Conservation (phyloP, 2,797 vertebrate genomes). For the Chrysocyon brachyurus region DNA sequence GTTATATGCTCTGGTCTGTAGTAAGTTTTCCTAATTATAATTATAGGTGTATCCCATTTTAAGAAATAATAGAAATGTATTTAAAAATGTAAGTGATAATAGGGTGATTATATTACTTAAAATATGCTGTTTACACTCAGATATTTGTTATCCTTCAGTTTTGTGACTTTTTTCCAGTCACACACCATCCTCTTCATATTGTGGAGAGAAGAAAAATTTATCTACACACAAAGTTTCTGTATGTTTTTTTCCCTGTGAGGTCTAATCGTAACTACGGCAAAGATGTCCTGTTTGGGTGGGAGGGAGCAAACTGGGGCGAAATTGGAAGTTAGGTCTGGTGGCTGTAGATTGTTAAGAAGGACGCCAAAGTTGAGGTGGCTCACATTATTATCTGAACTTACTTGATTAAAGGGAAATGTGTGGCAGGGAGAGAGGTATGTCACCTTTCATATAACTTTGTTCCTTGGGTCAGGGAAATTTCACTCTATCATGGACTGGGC, state of each 20-base stretch:
- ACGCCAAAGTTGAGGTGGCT: not conserved
- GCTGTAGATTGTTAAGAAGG: not conserved
- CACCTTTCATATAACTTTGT: not conserved
- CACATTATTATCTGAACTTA: not conserved
- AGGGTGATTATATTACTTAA: not conserved
- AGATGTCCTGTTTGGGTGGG: not conserved
- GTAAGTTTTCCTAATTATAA: constrained; percentile 10
- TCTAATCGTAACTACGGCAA: not conserved
- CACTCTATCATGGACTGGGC: not conserved
- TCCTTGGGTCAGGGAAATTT: not conserved
- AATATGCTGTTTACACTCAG: not conserved
- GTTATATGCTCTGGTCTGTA: not conserved
- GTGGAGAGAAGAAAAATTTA: not conserved
- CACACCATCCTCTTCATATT: not conserved
- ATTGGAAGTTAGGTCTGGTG: not conserved
- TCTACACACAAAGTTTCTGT: not conserved
- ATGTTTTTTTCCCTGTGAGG: not conserved
- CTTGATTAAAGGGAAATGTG: not conserved
- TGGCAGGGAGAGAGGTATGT: not conserved
- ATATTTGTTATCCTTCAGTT: not conserved
- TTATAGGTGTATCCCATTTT: not conserved
- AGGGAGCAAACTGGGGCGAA: not conserved
- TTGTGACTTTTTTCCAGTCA: not conserved
- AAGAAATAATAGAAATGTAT: constrained; percentile 4
- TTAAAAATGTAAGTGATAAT: constrained; percentile 16